Base-by-base conservation (phyloP, 2,113 vertebrate species). In the Heterotilapia buettikoferi region DNA sequence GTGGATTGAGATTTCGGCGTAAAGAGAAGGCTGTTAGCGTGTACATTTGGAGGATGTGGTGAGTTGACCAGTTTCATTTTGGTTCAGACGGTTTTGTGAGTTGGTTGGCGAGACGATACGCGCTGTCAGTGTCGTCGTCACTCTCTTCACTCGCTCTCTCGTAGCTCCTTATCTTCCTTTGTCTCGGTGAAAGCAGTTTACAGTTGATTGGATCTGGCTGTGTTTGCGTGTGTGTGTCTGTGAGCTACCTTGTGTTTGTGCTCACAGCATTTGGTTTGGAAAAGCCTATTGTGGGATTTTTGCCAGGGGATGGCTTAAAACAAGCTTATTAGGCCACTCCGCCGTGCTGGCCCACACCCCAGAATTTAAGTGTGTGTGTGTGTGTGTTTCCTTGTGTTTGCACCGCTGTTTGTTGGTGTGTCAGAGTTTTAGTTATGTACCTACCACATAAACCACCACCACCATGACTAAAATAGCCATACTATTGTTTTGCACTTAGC, bases 131-230 rank as follows among this genome's bases (percentile, higher is more conserved):
- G 47, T 53, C 9, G 45, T 73, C 5, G 2, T 83, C 29, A 6
- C 66, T 86, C 54, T 40, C 43, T 50, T 50, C 24, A 2, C 71
- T 78, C 26, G 3, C 9, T 85, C 81, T 73, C 61, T 47, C 61
- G 16, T 38, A n/a, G 26, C 76, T 91, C 79, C 92, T 88, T 14
- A 80, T 92, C 63, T 87, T 71, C 63, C 89, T 93, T 92, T 94
- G 89, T 93, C 92, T 94, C 93, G 95, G 92, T 96, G 91, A 96
- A 96, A 96, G 91, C 95, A 96, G 94, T 95, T 96, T 96, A 93
- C 91, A 94, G 92, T 94, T 94, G 96, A 96, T 92, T 94, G 95
- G 96, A 93, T 96, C 95, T 95, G 91, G 87, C 50, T 12, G 19
- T 73, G 54, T 29, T 45, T 47, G 21, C 18, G 18, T 43, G 11